These are phyloP conservation scores for Chironex yamaguchii DNA, from an alignment of 30 jellyfish, hydroid and myxozoan genomes.

Conservation along the genomic window DNA sequence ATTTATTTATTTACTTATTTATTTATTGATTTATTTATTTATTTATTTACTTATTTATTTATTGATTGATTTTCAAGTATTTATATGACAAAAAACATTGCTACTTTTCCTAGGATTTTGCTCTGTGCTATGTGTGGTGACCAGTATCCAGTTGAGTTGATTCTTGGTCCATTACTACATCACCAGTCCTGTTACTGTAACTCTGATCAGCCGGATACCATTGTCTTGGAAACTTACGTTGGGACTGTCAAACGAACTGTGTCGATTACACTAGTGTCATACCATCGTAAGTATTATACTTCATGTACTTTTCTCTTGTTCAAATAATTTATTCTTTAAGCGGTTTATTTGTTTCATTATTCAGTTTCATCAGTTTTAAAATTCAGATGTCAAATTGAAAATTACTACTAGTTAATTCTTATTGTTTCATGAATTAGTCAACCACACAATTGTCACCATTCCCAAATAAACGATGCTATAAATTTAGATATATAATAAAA, in stretches of 20 bases:
- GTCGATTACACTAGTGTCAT: conserved; percentile 90
- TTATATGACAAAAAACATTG: too few relatives aligned
- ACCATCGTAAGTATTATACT: conserved; percentile 86
- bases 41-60: neutral
- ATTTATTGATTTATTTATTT: neutral
- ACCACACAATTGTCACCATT: too few relatives aligned
- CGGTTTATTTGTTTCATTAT: too few relatives aligned
- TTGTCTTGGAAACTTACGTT: conserved; percentile 87
- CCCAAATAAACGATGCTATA: too few relatives aligned
- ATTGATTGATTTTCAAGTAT: too few relatives aligned
- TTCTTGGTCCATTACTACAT: conserved; percentile 94
- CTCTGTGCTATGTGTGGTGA: conserved; percentile 99
- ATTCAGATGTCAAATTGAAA: too few relatives aligned
- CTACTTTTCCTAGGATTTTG: conserved; percentile 78
- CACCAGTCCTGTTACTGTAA: conserved; percentile 89
- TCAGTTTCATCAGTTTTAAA: too few relatives aligned
- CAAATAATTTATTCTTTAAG: too few relatives aligned
- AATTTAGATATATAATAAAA: too few relatives aligned
- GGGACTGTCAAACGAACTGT: conserved; percentile 89
- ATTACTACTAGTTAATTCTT: too few relatives aligned
- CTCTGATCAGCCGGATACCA: conserved; percentile 93
- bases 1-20: neutral
- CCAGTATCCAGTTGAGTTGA: conserved; percentile 95
- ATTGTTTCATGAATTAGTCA: too few relatives aligned
- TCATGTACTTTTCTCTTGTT: too few relatives aligned